These are phyloP conservation scores for Parnassius orleans DNA, from an alignment of 2,888 invertebrate genomes.

Conservation along the genomic window DNA sequence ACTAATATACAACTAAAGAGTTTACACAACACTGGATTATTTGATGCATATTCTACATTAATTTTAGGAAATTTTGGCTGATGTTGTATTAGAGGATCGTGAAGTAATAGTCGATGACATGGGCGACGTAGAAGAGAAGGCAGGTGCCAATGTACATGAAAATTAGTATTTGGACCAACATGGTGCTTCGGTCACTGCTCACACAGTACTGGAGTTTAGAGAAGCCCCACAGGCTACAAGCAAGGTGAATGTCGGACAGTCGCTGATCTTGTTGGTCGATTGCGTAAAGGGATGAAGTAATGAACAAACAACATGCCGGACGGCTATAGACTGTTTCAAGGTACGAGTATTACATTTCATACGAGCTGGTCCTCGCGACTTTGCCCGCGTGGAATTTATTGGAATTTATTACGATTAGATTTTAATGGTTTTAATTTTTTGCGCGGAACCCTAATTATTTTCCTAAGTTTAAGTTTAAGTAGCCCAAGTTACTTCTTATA, in stretches of 20 bases:
- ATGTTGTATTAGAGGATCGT: conserved; percentile 42
- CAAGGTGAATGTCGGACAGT: conserved; percentile 40
- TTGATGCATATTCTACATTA: conserved; percentile 17
- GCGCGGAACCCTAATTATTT: too few relatives aligned
- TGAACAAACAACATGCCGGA: background rate
- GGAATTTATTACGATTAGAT: too few relatives aligned
- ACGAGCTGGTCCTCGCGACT: too few relatives aligned
- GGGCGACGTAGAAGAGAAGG: conserved; percentile 71
- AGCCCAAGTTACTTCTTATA: too few relatives aligned
- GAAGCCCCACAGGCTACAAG: conserved; percentile 27
- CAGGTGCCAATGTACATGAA: conserved; percentile 77
- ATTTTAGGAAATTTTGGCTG: background rate
- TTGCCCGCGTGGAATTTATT: too few relatives aligned
- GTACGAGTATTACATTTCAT: background rate
- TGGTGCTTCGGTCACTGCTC: conserved; percentile 40
- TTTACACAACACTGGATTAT: conserved; percentile 4
- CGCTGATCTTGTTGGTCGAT: conserved; percentile 35
- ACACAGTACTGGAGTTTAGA: conserved; percentile 29
- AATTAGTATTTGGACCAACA: conserved; percentile 76
- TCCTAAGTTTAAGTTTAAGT: too few relatives aligned
- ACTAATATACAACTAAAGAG: conserved; percentile 13
- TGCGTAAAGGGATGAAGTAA: conserved; percentile 29
- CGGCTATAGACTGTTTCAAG: background rate
- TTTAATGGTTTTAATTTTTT: too few relatives aligned
- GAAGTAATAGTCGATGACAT: conserved; percentile 73